Evolutionary conservation across 2,888 invertebrate species (phyloP).

Genomic region (Eulithis testata): DNA sequence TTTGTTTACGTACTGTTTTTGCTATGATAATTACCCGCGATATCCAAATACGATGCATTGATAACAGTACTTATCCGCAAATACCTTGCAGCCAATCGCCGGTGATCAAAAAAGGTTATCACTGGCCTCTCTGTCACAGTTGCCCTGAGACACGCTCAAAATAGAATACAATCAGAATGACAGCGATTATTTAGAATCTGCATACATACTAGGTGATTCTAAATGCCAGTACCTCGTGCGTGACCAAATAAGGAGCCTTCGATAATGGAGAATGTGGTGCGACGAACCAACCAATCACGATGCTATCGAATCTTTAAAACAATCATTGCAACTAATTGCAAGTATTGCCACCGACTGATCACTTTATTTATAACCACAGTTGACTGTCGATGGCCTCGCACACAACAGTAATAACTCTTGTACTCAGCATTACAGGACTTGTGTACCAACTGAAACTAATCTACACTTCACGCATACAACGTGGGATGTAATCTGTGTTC

Average conservation of each 20-base stretch:
- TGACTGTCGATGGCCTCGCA: conserved; percentile 22
- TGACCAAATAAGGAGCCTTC: too few relatives aligned
- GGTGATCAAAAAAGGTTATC: too few relatives aligned
- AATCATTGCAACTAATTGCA: conserved; percentile 9
- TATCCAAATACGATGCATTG: conserved; percentile 11
- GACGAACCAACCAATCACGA: too few relatives aligned
- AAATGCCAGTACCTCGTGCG: too few relatives aligned
- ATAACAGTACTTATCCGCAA: conserved; percentile 10
- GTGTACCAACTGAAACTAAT: conserved; percentile 8
- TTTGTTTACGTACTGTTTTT: conserved; percentile 25
- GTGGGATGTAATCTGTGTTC: conserved; percentile 4
- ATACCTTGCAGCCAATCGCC: too few relatives aligned
- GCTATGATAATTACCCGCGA: conserved; percentile 9
- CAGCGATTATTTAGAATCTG: too few relatives aligned
- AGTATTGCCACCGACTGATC: conserved; percentile 3
- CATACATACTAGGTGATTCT: too few relatives aligned
- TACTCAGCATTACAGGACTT: not conserved
- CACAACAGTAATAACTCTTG: conserved; percentile 2
- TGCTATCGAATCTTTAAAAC: too few relatives aligned
- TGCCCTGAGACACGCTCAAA: too few relatives aligned
- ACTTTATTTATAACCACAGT: conserved; percentile 19
- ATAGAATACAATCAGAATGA: too few relatives aligned
- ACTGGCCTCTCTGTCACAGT: too few relatives aligned
- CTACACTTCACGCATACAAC: not conserved
- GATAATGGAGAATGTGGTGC: too few relatives aligned